Base-by-base conservation (phyloP, 64 coral and sea anemone genomes). In the Stichodactyla mertensii region DNA sequence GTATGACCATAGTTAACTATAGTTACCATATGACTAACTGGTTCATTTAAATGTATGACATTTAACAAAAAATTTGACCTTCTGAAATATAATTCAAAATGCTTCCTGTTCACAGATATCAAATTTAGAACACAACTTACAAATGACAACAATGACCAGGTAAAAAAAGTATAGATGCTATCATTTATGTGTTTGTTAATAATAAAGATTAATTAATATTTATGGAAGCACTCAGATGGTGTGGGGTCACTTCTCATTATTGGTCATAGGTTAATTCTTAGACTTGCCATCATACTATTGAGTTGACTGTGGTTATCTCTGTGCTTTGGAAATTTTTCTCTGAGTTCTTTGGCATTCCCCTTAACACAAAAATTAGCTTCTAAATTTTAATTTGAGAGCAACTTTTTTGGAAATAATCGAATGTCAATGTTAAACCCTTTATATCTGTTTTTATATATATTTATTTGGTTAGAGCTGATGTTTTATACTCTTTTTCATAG, bases 121-220 rank as follows among this genome's bases (percentile, higher is more conserved):
- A 70, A 94, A 90, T 87, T 78, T 94, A 86, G 92, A 94, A 82
- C 83, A 87, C 10, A 87, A 89, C 69, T 60, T 94, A 23, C 58
- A 87, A 26, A 13, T 94, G 55, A 90, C 60, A 16, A 90, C 45
- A 52, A 71, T 94, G 88, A 94, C 92, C 18, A 94, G 92, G 92
- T 94, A 82, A 52, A 16, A 16, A 36, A 19, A 26, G 57, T 16
- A 59, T 59, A 0, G 9, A 16, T 16, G 9, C 57, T 59, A 59
- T 59, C 0, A 10, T 16, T 61, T 59, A 59, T 59, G 57, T 66
- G 19, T n/a, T 66, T 66, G 19, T 45, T 45, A 45, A 45, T 45
- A 45, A 45, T 45, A 45, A 45, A 45, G 36, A 45, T 45, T 45
- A 45, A 45, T 45, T 45, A 45, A 45, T 45, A 45, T 45, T 45